These are phyloP conservation scores for Aphis gossypii DNA, from an alignment of 1,140 invertebrate species.

Conservation along the genomic window DNA sequence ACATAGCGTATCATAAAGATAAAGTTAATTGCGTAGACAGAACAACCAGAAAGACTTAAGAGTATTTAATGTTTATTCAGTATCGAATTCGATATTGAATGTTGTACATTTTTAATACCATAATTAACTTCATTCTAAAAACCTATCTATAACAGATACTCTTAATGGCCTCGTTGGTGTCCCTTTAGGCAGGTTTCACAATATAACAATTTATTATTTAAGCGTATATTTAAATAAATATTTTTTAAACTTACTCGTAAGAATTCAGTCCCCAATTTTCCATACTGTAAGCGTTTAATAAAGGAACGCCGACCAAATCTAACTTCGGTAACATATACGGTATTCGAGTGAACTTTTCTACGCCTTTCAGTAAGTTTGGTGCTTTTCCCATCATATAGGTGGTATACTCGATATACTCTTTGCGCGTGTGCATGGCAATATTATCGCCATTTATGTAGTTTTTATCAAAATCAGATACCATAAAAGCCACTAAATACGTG, in stretches of 20 bases:
- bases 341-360: conserved; percentile 60
- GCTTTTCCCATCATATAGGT: conserved; percentile 64
- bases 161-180: too few relatives aligned
- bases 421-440: conserved; percentile 73
- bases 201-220: too few relatives aligned
- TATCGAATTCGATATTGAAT: too few relatives aligned
- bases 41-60: too few relatives aligned
- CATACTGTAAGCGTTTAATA: conserved; percentile 83
- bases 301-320: conserved; percentile 74
- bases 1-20: too few relatives aligned
- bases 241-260: conserved; percentile 65
- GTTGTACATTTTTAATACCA: too few relatives aligned
- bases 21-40: too few relatives aligned
- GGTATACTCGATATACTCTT: conserved; percentile 68
- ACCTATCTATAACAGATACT: too few relatives aligned
- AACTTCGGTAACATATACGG: conserved; percentile 68
- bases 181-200: too few relatives aligned
- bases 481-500: conserved; percentile 77
- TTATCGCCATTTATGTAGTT: not conserved
- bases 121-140: too few relatives aligned
- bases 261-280: conserved; percentile 80
- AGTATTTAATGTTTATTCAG: too few relatives aligned
- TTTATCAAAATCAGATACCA: conserved; percentile 72
- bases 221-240: too few relatives aligned
- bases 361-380: conserved; percentile 62